Conservation (phyloP, 2,113 vertebrate species). For the Channa argus region DNA sequence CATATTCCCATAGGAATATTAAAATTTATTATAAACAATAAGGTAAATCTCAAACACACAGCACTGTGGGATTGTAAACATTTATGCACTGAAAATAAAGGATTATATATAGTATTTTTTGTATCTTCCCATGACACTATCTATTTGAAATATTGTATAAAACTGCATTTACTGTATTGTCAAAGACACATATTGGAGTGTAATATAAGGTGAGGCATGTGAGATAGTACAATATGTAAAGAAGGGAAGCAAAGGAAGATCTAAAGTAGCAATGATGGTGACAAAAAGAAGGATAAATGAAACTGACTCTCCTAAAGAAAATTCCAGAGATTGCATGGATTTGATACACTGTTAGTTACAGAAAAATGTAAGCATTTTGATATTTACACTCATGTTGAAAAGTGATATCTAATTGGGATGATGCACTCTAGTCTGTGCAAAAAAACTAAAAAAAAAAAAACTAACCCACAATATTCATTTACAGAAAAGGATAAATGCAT, state of each 20-base stretch:
- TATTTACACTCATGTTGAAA: neutral
- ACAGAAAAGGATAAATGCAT: too few relatives aligned
- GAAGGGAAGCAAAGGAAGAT: neutral
- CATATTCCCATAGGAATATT: neutral
- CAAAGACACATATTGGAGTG: neutral
- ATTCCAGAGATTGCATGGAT: neutral
- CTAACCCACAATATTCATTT: too few relatives aligned
- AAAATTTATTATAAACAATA: neutral
- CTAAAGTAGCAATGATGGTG: constrained; percentile 1
- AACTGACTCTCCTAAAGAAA: neutral
- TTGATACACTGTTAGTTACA: neutral
- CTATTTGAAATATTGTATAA: neutral
- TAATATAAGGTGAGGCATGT: neutral
- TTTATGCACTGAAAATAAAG: too few relatives aligned
- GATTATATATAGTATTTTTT: too few relatives aligned
- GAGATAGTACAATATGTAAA: neutral
- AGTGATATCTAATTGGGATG: neutral
- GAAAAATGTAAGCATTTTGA: neutral
- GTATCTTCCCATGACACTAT: too few relatives aligned
- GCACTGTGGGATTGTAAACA: neutral
- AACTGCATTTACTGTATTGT: constrained; percentile 9
- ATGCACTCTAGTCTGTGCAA: neutral
- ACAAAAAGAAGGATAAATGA: neutral
- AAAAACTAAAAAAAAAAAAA: neutral
- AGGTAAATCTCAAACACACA: neutral